Conservation (phyloP, 1,140 invertebrate species). For the Brachionus rubens region DNA sequence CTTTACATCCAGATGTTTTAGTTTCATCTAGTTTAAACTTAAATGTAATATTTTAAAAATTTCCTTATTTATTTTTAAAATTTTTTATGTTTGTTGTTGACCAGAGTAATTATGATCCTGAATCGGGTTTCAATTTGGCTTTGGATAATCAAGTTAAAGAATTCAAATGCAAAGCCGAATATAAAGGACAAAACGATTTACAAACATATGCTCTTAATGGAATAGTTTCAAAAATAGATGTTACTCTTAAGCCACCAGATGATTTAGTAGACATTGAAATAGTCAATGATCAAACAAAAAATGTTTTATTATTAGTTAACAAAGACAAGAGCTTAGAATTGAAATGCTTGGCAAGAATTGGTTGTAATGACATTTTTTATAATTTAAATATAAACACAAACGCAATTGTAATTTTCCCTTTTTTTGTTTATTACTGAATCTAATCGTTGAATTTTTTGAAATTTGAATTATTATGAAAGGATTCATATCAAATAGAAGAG, state of each 20-base stretch:
- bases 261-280: not conserved
- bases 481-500: not conserved
- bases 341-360: constrained; percentile 2
- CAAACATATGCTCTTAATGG: constrained; percentile 10
- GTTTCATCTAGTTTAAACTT: not conserved
- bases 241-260: not conserved
- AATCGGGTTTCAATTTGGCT: constrained; percentile 7
- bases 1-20: constrained; percentile 5
- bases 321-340: not conserved
- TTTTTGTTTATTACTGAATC: not conserved
- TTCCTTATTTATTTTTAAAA: too few relatives aligned
- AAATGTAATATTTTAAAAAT: too few relatives aligned
- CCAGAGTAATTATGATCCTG: constrained; percentile 17
- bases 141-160: not conserved
- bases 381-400: not conserved
- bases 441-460: not conserved
- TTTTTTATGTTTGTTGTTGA: too few relatives aligned
- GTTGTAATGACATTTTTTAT: constrained; percentile 34
- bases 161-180: constrained; percentile 2
- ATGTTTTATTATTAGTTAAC: not conserved
- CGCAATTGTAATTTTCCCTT: not conserved
- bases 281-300: not conserved
- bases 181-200: not conserved
- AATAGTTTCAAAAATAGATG: not conserved
- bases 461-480: not conserved